Evolutionary conservation across 1,140 invertebrate species (phyloP), one percentile per base, ranked within the genome.

Genomic region (Aphidius ervi): DNA sequence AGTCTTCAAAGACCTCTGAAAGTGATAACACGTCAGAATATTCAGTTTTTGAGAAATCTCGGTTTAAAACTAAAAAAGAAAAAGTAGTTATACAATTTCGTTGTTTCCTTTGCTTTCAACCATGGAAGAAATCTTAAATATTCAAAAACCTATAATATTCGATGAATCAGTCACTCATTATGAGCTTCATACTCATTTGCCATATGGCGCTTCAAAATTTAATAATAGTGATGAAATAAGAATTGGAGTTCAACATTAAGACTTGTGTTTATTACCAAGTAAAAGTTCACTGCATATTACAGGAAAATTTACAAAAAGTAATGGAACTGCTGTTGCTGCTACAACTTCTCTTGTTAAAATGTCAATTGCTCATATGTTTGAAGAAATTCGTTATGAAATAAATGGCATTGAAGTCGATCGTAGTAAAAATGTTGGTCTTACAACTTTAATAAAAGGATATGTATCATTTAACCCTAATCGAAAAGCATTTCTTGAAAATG

Each of bases 321-420:
- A 69, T 63, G 63, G 62, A 37, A 61, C 9, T 9, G 16, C 56
- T 20, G 42, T 54, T 5, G 39, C 50, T 10, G 9, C 41, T 4
- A 63, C 40, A 1, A 63, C 63, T 23, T 54, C 6, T 42, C 56
- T 80, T 41, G 65, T 67, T 10, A 79, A 78, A 65, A 80, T 78
- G 66, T 66, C 64, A 20, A 62, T 76, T 6, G 63, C 70, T 39
- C 72, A 72, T 69, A 59, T 81, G 7, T 81, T 82, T 68, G 71
- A 76, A 61, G 76, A 80, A 63, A 76, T 79, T 10, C 65, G 76
- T 45, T 81, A 78, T 65, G 75, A 79, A 68, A 6, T 82, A 4
- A 77, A 77, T 65, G 75, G 71, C 31, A 62, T 75, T 4, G 75
- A 76, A 67, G 74, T 81, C 56, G 77, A 82, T 71, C 58, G 66